Evolutionary conservation across 2,888 invertebrate species (phyloP).

Genomic region (Rhimphoctona megacephalus): DNA sequence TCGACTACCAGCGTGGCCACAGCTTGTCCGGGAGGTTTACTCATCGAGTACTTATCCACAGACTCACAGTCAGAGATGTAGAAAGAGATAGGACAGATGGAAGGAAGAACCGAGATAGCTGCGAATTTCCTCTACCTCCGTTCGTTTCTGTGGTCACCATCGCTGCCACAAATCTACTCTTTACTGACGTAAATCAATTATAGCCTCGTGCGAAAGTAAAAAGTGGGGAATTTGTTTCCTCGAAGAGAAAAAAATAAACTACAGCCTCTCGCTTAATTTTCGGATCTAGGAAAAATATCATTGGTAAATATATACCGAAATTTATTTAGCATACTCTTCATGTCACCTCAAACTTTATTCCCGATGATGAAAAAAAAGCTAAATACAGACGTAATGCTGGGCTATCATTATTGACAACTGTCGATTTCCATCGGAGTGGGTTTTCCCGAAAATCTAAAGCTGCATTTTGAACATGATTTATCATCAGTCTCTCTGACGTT

Average conservation of each 20-base stretch:
- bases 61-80: slow-evolving; percentile 16
- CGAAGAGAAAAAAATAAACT: not conserved
- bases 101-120: slow-evolving; percentile 16
- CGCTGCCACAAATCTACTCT: slow-evolving; percentile 52
- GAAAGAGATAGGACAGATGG: slow-evolving; percentile 8
- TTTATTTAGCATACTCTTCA: not conserved
- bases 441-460: not conserved
- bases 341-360: not conserved
- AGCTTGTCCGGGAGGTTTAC: slow-evolving; percentile 55
- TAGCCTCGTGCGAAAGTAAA: not conserved
- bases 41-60: slow-evolving; percentile 56
- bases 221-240: not conserved
- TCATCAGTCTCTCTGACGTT: not conserved
- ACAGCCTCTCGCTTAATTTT: not conserved
- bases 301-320: not conserved
- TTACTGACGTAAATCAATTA: slow-evolving; percentile 57
- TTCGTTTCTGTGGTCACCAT: slow-evolving; percentile 44
- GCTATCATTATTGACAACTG: not conserved
- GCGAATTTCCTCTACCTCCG: slow-evolving; percentile 32
- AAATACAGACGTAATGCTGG: too few species aligned
- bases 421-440: not conserved
- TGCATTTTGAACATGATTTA: not conserved
- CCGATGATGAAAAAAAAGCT: too few species aligned
- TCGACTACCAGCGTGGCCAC: slow-evolving; percentile 48
- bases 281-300: not conserved